Evolutionary conservation across 2,797 vertebrate species (phyloP).

Genomic region (Aphelocoma californica): DNA sequence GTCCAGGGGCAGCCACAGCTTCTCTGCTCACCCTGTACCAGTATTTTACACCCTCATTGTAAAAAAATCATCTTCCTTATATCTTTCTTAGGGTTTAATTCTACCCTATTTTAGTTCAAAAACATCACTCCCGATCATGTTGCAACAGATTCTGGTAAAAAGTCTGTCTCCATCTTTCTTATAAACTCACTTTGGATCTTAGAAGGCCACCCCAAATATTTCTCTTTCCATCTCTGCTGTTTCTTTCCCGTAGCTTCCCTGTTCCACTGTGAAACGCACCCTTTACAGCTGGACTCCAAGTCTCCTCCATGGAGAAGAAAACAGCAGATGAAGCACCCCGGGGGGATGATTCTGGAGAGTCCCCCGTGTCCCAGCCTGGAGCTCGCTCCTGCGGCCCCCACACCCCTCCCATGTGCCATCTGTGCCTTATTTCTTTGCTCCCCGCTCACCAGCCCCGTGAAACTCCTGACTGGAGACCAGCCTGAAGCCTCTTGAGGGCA

Average conservation of each 20-base stretch:
- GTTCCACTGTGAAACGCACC: not conserved
- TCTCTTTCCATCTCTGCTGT: not conserved
- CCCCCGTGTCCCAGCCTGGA: not conserved
- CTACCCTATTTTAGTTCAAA: not conserved
- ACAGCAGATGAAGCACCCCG: not conserved
- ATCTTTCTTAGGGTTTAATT: not conserved
- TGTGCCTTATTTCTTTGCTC: not conserved
- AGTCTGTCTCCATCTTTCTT: not conserved
- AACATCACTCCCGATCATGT: not conserved
- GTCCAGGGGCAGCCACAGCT: not conserved
- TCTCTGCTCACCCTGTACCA: not conserved
- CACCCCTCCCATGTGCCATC: not conserved
- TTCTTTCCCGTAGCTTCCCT: accelerated
- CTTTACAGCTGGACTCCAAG: not conserved
- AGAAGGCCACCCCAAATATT: accelerated
- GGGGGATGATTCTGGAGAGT: not conserved
- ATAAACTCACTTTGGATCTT: not conserved
- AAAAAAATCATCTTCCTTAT: not conserved
- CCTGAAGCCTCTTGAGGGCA: not conserved
- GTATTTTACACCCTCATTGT: not conserved
- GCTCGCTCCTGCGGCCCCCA: not conserved
- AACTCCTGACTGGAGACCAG: not conserved
- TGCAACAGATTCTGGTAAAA: not conserved
- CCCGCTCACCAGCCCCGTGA: accelerated
- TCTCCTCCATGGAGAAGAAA: not conserved